Conservation (phyloP, 2,888 invertebrate genomes). For the Drosophila algonquin region DNA sequence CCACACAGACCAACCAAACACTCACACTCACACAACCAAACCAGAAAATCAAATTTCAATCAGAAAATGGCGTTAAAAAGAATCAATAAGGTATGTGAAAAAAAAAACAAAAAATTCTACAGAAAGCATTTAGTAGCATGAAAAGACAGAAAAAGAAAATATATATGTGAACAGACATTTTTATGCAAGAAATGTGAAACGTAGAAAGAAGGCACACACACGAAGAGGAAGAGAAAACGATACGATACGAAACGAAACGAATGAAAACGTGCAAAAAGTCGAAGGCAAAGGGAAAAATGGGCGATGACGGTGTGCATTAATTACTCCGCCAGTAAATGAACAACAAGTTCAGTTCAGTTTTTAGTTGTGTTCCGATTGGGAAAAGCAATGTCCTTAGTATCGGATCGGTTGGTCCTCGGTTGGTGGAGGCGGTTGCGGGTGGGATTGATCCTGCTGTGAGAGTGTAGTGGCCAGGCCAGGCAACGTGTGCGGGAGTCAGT, state of each 20-base stretch:
- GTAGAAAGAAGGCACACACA: constrained; percentile 64
- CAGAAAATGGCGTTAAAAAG: constrained; percentile 96
- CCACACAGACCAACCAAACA: constrained; percentile 60
- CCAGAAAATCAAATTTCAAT: constrained; percentile 82
- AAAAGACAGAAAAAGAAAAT: constrained; percentile 57
- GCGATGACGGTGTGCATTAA: constrained; percentile 73
- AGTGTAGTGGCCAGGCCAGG: constrained; percentile 41
- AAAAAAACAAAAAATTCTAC: constrained; percentile 60
- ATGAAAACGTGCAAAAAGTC: constrained; percentile 72
- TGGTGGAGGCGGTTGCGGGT: constrained; percentile 14
- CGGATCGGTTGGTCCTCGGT: not conserved
- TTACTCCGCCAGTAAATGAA: constrained; percentile 45
- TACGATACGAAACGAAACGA: constrained; percentile 55
- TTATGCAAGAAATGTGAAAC: constrained; percentile 82
- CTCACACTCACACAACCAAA: constrained; percentile 70
- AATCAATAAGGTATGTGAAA: constrained; percentile 91
- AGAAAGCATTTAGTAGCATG: constrained; percentile 39
- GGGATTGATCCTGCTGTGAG: constrained; percentile 24
- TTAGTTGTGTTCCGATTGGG: constrained; percentile 35
- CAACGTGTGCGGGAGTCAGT: constrained; percentile 62
- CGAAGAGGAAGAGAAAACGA: constrained; percentile 54
- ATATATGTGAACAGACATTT: constrained; percentile 61
- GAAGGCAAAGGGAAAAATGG: constrained; percentile 61
- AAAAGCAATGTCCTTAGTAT: not conserved
- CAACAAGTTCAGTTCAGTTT: constrained; percentile 60